phyloP scores from a whole-genome alignment of 2,888 invertebrate species.

The Rotaria sp. region DNA sequence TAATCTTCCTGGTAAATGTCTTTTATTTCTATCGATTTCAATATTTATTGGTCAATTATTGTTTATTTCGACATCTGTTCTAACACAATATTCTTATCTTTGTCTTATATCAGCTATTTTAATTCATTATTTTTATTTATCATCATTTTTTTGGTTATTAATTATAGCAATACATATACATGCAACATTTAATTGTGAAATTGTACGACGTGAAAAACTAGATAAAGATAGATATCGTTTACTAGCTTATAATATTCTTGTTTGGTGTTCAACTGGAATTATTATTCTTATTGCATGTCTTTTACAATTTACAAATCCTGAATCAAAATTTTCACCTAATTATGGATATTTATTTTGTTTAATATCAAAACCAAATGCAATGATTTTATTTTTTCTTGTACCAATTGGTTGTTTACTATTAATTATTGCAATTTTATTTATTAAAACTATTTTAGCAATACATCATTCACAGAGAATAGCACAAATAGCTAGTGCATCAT shows the following conservation, averaged over 20 bases:
- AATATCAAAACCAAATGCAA: not conserved
- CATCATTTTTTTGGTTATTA: conserved; percentile 15
- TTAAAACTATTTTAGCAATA: not conserved
- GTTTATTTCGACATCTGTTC: not conserved
- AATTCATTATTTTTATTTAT: conserved; percentile 19
- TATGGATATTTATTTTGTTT: not conserved
- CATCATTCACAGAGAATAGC: not conserved
- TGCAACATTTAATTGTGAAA: not conserved
- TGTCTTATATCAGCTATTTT: not conserved
- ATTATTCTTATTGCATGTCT: not conserved
- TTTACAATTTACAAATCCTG: not conserved
- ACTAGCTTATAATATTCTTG: not conserved
- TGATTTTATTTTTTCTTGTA: conserved; percentile 3
- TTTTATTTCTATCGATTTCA: not conserved
- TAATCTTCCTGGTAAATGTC: conserved; percentile 20
- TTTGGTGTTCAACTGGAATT: not conserved
- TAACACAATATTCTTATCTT: not conserved
- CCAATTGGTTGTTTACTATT: conserved; percentile 4
- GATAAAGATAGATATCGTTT: not conserved
- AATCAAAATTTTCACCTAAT: not conserved
- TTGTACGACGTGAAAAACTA: not conserved
- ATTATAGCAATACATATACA: not conserved
- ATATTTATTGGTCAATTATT: not conserved
- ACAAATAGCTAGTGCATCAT: not conserved
- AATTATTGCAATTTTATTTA: not conserved